Base-by-base conservation (phyloP, 2,888 invertebrate genomes). In the Lochmaea capreae region DNA sequence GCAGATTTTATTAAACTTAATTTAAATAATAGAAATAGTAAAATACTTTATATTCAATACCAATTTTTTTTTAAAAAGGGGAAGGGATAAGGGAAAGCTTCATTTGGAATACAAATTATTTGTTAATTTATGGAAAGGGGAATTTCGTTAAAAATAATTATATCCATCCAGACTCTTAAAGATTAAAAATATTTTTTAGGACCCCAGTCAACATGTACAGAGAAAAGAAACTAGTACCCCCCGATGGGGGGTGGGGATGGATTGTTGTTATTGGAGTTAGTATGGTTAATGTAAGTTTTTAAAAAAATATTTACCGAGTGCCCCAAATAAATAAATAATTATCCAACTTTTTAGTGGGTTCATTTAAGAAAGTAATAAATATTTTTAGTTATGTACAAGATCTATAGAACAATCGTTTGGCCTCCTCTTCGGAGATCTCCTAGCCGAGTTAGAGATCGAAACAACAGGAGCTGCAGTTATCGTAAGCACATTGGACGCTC, bases 181-280 rank as follows among this genome's bases (percentile, higher is more conserved):
- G 3, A 42, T 3, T 22, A 22, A 22, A 39, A 39, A 39, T 39
- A 39, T 39, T 39, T 22, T 39, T 9, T 76, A 85, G 83, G 80
- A 82, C 80, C 79, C 81, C 77, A 78, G 78, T 79, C 68, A 81
- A 78, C 79, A 86, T 86, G 86, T 84, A 84, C 79, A 81, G 82
- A 80, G 84, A 85, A 81, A 85, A 84, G 80, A 90, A 89, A 87
- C 92, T 92, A 88, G 92, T 93, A 79, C 93, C 95, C 49, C 95
- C 95, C 61, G 95, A 96, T 85, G 95, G 95, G 67, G 95, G 95
- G 69, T 96, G 95, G 94, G 96, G 95, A 71, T 96, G 95, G 95
- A 91, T 95, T 89, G 94, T 95, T 76, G 94, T 95, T 79, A 88
- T 95, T 77, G 95, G 95, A 81, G 94, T 95, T 84, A 93, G 94